phyloP scores from a whole-genome alignment of 2,113 vertebrate genomes.

The Lophius piscatorius region DNA sequence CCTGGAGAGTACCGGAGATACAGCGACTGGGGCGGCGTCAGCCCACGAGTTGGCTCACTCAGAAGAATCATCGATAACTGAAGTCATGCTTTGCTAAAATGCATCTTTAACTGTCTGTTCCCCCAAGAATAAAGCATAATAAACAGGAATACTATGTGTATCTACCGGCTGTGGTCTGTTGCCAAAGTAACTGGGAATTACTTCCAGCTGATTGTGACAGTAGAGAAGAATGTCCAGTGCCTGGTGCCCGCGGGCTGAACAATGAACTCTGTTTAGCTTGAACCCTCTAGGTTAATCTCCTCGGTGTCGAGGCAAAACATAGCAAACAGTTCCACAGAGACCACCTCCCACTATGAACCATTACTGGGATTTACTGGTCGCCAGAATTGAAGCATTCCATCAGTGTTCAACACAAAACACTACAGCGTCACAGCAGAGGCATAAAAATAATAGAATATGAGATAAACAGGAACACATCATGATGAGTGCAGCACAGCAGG shows the following conservation, averaged over 20 bases:
- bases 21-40: constrained; percentile 77
- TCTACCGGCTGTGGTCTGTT: not conserved
- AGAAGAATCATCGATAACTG: constrained; percentile 71
- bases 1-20: constrained; percentile 78
- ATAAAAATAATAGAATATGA: too few species aligned
- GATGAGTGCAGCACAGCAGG: too few species aligned
- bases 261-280: not conserved
- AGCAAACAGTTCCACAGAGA: constrained; percentile 25
- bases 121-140: constrained; percentile 56
- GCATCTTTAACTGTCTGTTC: constrained; percentile 30
- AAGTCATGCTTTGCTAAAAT: constrained; percentile 7
- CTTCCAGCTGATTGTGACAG: not conserved
- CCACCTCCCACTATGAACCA: constrained; percentile 9
- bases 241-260: not conserved
- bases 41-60: constrained; percentile 73
- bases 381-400: constrained; percentile 27
- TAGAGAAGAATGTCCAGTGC: not conserved
- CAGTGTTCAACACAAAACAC: constrained; percentile 1
- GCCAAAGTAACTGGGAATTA: not conserved
- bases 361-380: constrained; percentile 21
- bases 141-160: not conserved
- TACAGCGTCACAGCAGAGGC: too few species aligned
- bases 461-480: too few species aligned
- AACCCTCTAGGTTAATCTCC: constrained; percentile 18
- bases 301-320: constrained; percentile 19